Base-by-base conservation (phyloP, 2,888 invertebrate species). In the Lordiphosa andalusiaca region DNA sequence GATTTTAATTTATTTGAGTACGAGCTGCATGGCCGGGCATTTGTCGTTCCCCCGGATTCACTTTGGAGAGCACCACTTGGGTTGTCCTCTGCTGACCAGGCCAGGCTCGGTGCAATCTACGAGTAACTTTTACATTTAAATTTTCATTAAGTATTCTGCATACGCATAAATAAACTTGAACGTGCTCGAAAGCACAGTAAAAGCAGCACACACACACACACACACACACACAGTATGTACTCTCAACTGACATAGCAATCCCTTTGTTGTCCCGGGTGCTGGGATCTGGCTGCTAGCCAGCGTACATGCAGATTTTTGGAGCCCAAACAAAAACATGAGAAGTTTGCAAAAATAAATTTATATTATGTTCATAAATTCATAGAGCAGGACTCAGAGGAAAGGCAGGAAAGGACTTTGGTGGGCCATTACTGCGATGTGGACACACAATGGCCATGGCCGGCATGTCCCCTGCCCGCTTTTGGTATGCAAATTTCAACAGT, bases 351-450 rank as follows among this genome's bases (percentile, higher is more conserved):
- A 86, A 87, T 87, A 87, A 87, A 86, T 87, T 87, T 86, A 86
- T 86, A 87, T 87, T 87, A 86, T 85, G 82, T 82, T 85, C 87
- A 87, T 87, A 87, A 87, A 87, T 87, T 87, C 80, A 84, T 75
- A 84, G 83, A 86, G 80, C 75, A 38, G 52, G 49, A 50, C 66
- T 57, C 63, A 63, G 66, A 57, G 41, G 55, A 63, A 57, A 57
- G 41, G 55, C 62, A 30, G 62, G 48, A 61, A 44, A 62, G 66
- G 80, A 65, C 78, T 75, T 73, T 59, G 71, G 63, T 52, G 36
- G 76, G 63, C 83, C 69, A 78, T 75, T 80, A 75, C 73, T 66
- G 62, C 67, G 63, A 72, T 63, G 62, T 62, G 60, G 62, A 68
- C 68, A 69, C 36, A 56, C 59, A 72, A 47, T 47, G 47, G 47